Evolutionary conservation across 2,113 vertebrate species (phyloP), one percentile per base, ranked within the genome.

Genomic region (Stigmatopora nigra): DNA sequence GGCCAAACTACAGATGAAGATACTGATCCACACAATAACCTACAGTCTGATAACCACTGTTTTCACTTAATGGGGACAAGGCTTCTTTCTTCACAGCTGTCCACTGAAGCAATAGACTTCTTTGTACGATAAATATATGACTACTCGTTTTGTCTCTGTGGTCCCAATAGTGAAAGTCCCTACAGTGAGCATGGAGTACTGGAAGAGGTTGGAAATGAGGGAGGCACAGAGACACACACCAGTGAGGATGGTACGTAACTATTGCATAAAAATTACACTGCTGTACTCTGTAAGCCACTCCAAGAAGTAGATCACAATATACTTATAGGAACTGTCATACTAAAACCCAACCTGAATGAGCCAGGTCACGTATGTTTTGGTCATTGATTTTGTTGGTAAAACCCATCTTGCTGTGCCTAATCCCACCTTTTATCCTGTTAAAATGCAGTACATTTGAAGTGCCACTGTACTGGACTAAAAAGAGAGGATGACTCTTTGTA

Each of bases 201-300:
- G 76, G 97, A 99, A 73, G 97, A 99, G 68, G 95, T 92, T 22
- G 97, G 99, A 77, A 92, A 94, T 15, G 97, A 98, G 1, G 92
- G 92, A 4, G 93, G 93, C 1, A 92, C 92, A 3, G 97, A 98
- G 84, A 90, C 93, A 0, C 96, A 97, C 80, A 98, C 97, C 82
- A 99, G 97, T 45, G 97, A 99, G 61, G 97, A 99, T 0, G 97
- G 97, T 99, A 89, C 57, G 92, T 82, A 22, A 61, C 19, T 56
- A 13, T 16, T 56, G 53, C 22, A 44, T 20, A 17, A n/a, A 44
- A 20, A 61, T 38, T 19, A 7, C 15, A 38, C 16, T 4, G 13
- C 20, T 56, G 13, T 31, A 35, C 16, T n/a, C 4, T 58, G 8
- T n/a, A 15, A 17, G 14, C 17, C 56, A n/a, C 7, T 45, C 12